These are phyloP conservation scores for Heliocidaris tuberculata DNA, from an alignment of 35 echinoderm and acorn worm genomes.

Conservation along the genomic window DNA sequence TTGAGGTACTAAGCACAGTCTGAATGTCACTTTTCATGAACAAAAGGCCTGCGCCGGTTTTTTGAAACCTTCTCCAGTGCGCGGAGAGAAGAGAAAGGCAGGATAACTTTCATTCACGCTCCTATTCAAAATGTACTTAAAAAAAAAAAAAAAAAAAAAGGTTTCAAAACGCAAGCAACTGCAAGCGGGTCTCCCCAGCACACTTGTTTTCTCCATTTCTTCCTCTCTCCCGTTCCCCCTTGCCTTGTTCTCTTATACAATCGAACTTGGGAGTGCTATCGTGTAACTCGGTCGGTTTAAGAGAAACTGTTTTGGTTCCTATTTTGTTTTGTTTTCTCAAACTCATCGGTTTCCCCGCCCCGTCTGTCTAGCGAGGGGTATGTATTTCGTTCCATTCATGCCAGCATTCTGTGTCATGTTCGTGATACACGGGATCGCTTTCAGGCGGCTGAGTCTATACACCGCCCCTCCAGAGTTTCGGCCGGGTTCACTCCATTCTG, in stretches of 20 bases:
- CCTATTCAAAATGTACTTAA: conserved; percentile 6
- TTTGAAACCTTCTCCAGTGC: neutral
- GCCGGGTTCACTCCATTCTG: neutral
- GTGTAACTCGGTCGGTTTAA: conserved; percentile 33
- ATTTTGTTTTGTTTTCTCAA: conserved; percentile 29
- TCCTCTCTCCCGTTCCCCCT: neutral
- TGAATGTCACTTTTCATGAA: conserved; percentile 5
- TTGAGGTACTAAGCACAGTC: neutral
- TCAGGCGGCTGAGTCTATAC: neutral
- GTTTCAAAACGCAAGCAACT: neutral
- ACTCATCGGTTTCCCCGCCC: conserved; percentile 33
- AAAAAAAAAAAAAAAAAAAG: neutral
- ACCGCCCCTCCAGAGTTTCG: neutral
- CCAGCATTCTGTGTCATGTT: conserved; percentile 24
- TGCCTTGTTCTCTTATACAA: neutral
- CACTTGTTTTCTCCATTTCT: neutral
- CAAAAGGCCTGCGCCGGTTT: neutral
- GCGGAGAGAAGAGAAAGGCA: neutral
- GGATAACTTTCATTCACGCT: neutral
- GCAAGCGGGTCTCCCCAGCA: neutral
- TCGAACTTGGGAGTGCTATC: conserved; percentile 25
- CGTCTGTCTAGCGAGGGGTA: conserved; percentile 18
- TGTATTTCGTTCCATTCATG: conserved; percentile 33
- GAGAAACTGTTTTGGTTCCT: conserved; percentile 27
- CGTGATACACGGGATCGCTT: conserved; percentile 21